Percentiles rank a stretch among this genome's conserved stretches.
phyloP scores from a whole-genome alignment of 2,113 vertebrate species.

The Triplophysa tibetana region DNA sequence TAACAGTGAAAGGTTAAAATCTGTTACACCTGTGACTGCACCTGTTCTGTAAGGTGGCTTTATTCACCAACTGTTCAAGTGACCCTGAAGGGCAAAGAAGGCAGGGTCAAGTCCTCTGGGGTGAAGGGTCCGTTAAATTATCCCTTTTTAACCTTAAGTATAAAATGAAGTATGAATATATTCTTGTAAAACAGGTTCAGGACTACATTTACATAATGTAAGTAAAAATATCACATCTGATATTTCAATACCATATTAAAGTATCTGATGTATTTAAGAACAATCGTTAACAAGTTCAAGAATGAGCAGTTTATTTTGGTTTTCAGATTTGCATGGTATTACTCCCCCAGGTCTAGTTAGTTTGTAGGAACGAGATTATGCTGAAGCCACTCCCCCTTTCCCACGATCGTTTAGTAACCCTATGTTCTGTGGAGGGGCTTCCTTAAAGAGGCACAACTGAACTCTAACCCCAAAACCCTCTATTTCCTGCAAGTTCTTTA shows the following conservation, averaged over 20 bases:
- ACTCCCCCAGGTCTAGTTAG: not conserved
- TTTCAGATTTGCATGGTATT: not conserved
- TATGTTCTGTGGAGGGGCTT: conserved; percentile 34
- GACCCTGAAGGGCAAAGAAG: conserved; percentile 1
- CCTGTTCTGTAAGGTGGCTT: not conserved
- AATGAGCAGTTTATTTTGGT: conserved; percentile 1
- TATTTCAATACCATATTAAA: too few relatives aligned
- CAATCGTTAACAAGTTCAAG: not conserved
- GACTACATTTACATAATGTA: too few relatives aligned
- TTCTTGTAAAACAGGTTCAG: too few relatives aligned
- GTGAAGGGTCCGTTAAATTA: not conserved
- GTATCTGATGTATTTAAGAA: too few relatives aligned
- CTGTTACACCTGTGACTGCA: conserved; percentile 17
- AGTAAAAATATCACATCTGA: too few relatives aligned
- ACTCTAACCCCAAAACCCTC: conserved; percentile 48
- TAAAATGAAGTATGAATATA: too few relatives aligned
- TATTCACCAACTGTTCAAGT: not conserved
- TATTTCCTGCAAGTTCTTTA: conserved; percentile 38
- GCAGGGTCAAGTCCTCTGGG: not conserved
- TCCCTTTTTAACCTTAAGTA: too few relatives aligned
- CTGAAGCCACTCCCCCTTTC: conserved; percentile 40
- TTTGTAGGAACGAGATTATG: not conserved
- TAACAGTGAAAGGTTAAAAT: not conserved
- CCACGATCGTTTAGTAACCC: conserved; percentile 50
- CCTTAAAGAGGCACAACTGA: conserved; percentile 47